phyloP scores from a whole-genome alignment of 2,113 vertebrate species.

The Rhineura floridana region DNA sequence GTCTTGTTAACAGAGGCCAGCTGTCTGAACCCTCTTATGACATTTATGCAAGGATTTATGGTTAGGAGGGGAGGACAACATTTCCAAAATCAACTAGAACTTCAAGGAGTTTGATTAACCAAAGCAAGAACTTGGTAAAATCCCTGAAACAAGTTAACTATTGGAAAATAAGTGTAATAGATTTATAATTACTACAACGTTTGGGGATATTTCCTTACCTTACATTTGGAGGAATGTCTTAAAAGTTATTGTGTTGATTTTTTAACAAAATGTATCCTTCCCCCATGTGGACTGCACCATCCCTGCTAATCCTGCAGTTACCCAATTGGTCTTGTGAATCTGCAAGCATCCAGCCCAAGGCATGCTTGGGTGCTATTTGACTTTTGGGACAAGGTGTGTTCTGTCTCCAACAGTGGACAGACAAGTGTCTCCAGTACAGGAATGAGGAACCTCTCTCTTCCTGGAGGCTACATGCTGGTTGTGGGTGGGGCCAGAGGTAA shows the following conservation, averaged over 20 bases:
- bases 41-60: too few species aligned
- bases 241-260: not conserved
- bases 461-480: too few species aligned
- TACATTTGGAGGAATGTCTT: not conserved
- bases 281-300: not conserved
- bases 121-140: too few species aligned
- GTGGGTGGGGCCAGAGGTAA: too few species aligned
- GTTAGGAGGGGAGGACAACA: too few species aligned
- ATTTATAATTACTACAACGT: not conserved
- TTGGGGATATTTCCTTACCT: not conserved
- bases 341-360: not conserved
- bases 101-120: too few species aligned
- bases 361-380: not conserved
- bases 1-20: too few species aligned
- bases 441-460: too few species aligned
- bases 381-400: not conserved
- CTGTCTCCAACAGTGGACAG: not conserved
- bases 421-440: not conserved
- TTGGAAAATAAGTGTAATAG: too few species aligned
- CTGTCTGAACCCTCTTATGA: too few species aligned
- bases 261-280: not conserved
- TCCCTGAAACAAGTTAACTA: too few species aligned
- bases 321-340: not conserved
- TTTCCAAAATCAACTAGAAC: too few species aligned
- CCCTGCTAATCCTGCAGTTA: not conserved